These are phyloP conservation scores for Matsumurasca onukii DNA, from an alignment of 1,140 invertebrate genomes.

Conservation along the genomic window DNA sequence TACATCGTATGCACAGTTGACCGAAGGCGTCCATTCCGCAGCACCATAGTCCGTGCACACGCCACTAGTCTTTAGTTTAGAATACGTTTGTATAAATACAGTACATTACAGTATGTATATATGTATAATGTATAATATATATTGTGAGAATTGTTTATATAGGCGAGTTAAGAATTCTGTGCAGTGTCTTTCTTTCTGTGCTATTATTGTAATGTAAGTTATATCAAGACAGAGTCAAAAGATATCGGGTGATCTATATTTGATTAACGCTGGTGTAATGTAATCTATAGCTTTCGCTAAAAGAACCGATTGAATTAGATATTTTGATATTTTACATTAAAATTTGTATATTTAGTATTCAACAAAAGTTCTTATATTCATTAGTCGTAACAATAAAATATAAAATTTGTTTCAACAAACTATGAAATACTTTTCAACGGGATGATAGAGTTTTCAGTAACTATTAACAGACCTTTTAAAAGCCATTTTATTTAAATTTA, in stretches of 20 bases:
- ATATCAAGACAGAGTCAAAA: constrained; percentile 13
- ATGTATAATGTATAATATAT: constrained; percentile 14
- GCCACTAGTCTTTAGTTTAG: constrained; percentile 12
- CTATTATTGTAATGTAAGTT: constrained; percentile 13
- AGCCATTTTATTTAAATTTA: too few species aligned
- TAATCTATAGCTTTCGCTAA: too few species aligned
- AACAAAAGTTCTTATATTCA: too few species aligned
- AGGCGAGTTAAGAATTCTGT: constrained; percentile 18
- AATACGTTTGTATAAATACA: constrained; percentile 16
- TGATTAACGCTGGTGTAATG: too few species aligned
- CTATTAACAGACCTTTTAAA: too few species aligned
- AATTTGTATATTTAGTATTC: too few species aligned
- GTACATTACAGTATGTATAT: constrained; percentile 18
- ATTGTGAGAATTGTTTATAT: constrained; percentile 16
- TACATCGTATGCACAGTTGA: constrained; percentile 18
- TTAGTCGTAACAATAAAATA: too few species aligned
- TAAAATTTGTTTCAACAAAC: too few species aligned
- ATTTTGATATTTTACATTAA: too few species aligned
- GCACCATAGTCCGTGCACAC: constrained; percentile 2
- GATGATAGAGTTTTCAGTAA: too few species aligned
- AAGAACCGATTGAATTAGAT: too few species aligned
- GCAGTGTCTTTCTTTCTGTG: constrained; percentile 10
- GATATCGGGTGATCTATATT: constrained; percentile 16
- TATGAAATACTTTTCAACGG: too few species aligned
- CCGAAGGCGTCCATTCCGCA: not conserved